Evolutionary conservation across 1,140 invertebrate species (phyloP), one percentile per base, ranked within the genome.

Genomic region (Bombus picipes): DNA sequence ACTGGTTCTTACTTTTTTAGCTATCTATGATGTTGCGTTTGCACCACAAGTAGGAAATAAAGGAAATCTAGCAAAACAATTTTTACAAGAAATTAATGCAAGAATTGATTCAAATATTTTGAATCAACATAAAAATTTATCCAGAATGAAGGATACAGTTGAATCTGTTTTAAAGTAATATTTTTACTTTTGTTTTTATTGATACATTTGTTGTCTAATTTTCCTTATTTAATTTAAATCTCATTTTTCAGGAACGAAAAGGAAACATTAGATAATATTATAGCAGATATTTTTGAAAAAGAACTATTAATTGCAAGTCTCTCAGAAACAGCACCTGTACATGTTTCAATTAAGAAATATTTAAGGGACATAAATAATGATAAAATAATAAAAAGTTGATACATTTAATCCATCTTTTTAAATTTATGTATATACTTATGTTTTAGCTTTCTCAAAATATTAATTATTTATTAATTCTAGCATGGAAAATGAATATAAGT

Each of bases 351-450:
- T n/a, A 92, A 92, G 65, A 90, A 91, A 83, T 75, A 83, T 53
- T 81, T 94, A 28, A 53, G 65, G 3, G 87, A 93, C 82, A n/a
- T 88, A 15, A 87, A 93, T 70, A 85, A 93, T 66, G 68, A 75
- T 62, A 88, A 93, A 71, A 87, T 94, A 70, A 90, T 93, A 68
- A 62, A 88, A 75, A 83, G 93, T 94, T 43, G 88, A 84, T 84
- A 70, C 85, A 75, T 68, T 66, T 59, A 53, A 70, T 76, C 74
- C 32, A 77, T 37, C n/a, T 71, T 71, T 28, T 8, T 41, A 74
- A 65, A 25, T 70, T 82, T 68, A 25, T 68, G 0, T 37, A 22
- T 25, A 34, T 68, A 68, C 13, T 22, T 68, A 3, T 68, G 25
- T 3, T 65, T 62, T 62, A 22, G 37, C 25, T 71, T 85, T 37